phyloP scores from a whole-genome alignment of 2,797 vertebrate genomes.

The Sternarchorhynchus goeldii region DNA sequence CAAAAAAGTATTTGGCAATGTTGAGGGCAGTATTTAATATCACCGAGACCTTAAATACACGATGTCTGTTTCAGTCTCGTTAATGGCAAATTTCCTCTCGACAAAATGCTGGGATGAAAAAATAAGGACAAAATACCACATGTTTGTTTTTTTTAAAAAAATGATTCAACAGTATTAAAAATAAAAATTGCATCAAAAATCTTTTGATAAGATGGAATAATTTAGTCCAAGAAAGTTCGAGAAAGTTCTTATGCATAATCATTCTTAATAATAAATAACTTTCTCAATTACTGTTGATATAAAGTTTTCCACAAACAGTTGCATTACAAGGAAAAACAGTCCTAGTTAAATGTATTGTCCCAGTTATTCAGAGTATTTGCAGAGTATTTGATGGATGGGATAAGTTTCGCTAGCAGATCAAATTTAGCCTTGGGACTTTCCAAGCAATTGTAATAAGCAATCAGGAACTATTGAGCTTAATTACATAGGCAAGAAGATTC shows the following conservation, averaged over 20 bases:
- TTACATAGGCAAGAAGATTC: neutral
- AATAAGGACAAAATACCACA: no score
- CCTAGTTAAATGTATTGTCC: neutral
- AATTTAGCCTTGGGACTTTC: neutral
- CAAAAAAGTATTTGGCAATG: neutral
- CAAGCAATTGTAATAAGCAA: constrained; percentile 3
- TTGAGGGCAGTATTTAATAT: neutral
- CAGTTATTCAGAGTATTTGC: constrained; percentile 1
- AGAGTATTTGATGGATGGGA: constrained; percentile 11
- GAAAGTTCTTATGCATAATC: no score
- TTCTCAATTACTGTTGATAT: neutral
- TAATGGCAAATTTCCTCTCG: neutral
- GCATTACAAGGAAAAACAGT: neutral
- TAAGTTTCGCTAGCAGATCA: neutral
- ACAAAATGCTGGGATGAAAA: no score
- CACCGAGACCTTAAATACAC: neutral
- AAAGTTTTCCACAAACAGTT: neutral
- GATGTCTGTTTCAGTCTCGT: neutral
- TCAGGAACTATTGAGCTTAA: constrained; percentile 16
- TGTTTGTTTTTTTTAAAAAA: no score
- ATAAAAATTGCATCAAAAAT: no score
- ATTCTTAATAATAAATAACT: no score
- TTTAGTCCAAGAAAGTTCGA: no score
- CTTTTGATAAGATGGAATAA: no score
- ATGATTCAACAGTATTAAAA: no score